Evolutionary conservation across 2,888 invertebrate genomes (phyloP), one percentile per base, ranked within the genome.

Genomic region (Exephanes ischioxanthus): DNA sequence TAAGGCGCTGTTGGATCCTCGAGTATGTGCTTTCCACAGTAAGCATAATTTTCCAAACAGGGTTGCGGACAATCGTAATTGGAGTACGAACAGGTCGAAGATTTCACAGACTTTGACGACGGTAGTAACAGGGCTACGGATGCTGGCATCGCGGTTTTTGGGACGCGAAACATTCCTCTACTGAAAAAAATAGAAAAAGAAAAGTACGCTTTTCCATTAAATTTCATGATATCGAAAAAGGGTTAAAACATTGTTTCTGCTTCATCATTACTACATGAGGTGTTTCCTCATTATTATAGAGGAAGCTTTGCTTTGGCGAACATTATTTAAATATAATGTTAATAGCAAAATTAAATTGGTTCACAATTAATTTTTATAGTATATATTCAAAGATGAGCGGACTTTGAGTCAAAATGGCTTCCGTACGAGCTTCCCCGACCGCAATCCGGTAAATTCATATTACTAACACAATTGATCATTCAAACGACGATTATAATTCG

Each of bases 1-100:
- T 96, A 99, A 0, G 98, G 98, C 0, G 98, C 98, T 14, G 94
- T 95, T 6, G 97, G 96, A 93, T 99, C 99, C 89, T 97, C 96
- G 72, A 98, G 94, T 86, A 99, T 97, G 90, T 99, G 99, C 3
- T 96, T 95, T 4, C 96, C 95, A 92, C 99, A 99, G 93, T 96
- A 97, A 84, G 96, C 95, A 86, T 97, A 96, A 0, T 97, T 97
- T 9, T 97, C 96, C 0, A 98, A 93, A 66, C 96, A 95, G 0
- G 96, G 95, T 41, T 96, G 95, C 0, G 95, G 95, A 88, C 97
- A 97, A 81, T 96, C 96, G 90, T 96, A 97, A 0, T 95, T 95
- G 48, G 95, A 94, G 93, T 97, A 96, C 3, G 88, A 83, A 66
- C 94, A 94, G 26, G 80, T 68, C 7, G 75, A 19, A 26, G 71